Percentiles rank a stretch among this genome's conserved stretches.
Conservation (phyloP, 2,888 invertebrate genomes). For the Camponotus fellah region DNA sequence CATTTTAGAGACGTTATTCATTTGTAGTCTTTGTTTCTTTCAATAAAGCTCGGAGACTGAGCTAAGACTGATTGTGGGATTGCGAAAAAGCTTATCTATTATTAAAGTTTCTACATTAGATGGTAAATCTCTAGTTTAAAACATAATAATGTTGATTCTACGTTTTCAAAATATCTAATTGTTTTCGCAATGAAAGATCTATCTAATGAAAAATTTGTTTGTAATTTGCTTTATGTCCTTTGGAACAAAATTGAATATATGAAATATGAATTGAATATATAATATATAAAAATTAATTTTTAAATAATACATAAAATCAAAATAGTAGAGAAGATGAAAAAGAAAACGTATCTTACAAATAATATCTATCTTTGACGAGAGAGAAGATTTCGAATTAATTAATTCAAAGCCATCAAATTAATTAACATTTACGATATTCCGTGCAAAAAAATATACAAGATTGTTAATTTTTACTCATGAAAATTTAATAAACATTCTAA, state of each 20-base stretch:
- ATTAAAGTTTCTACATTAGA: slow-evolving; percentile 26
- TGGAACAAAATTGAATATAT: background rate
- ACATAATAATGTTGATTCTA: slow-evolving; percentile 27
- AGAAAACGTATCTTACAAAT: background rate
- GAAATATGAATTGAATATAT: no score
- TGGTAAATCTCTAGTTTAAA: slow-evolving; percentile 20
- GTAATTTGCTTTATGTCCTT: background rate
- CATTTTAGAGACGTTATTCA: slow-evolving; percentile 15
- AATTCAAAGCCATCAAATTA: background rate
- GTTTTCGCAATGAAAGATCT: background rate
- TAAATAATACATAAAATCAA: background rate
- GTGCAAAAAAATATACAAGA: background rate
- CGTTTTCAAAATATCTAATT: background rate
- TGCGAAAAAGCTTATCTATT: slow-evolving; percentile 28
- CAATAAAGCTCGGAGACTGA: slow-evolving; percentile 30
- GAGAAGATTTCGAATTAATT: background rate
- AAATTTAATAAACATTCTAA: no score
- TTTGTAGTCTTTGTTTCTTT: slow-evolving; percentile 45
- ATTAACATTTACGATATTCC: background rate
- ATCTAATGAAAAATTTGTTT: background rate
- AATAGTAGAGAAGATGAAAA: background rate
- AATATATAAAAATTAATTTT: background rate
- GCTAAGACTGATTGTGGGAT: slow-evolving; percentile 10
- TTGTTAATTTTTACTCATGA: background rate
- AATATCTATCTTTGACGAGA: background rate